Conservation (phyloP, 2,888 invertebrate genomes). For the Lydus trimaculatus region DNA sequence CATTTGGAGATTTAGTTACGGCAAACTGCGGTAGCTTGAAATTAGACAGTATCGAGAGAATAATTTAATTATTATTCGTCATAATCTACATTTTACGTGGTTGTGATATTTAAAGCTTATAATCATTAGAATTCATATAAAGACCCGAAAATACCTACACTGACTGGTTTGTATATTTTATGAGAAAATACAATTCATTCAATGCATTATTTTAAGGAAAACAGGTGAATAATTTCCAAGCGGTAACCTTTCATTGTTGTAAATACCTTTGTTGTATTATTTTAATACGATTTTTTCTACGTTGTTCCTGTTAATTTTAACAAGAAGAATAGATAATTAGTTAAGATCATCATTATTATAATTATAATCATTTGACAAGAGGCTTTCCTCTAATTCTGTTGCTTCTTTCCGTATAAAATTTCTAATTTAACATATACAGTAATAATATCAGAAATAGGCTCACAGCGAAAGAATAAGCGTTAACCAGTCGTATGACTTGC, state of each 20-base stretch:
- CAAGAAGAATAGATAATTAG: background rate
- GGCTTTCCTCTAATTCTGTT: background rate
- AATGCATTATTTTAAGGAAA: background rate
- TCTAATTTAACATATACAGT: too few species aligned
- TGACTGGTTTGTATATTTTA: background rate
- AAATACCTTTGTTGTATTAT: background rate
- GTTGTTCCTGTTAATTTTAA: background rate
- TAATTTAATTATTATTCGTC: background rate
- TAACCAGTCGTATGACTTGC: too few species aligned
- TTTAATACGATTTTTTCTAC: background rate
- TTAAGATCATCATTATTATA: background rate
- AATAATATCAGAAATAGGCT: too few species aligned
- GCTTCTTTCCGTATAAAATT: background rate
- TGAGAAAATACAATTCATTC: background rate
- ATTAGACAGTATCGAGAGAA: background rate
- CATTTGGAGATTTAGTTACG: slow-evolving; percentile 14
- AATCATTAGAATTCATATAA: too few species aligned
- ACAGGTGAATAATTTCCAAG: background rate
- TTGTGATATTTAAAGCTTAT: background rate
- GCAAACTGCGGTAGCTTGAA: background rate
- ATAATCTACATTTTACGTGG: slow-evolving; percentile 7
- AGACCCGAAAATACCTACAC: too few species aligned
- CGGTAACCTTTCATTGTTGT: background rate
- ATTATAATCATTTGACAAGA: background rate
- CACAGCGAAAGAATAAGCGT: too few species aligned